phyloP scores from a whole-genome alignment of 37 sponge, comb jelly and placozoan species.

The Corticium candelabrum region DNA sequence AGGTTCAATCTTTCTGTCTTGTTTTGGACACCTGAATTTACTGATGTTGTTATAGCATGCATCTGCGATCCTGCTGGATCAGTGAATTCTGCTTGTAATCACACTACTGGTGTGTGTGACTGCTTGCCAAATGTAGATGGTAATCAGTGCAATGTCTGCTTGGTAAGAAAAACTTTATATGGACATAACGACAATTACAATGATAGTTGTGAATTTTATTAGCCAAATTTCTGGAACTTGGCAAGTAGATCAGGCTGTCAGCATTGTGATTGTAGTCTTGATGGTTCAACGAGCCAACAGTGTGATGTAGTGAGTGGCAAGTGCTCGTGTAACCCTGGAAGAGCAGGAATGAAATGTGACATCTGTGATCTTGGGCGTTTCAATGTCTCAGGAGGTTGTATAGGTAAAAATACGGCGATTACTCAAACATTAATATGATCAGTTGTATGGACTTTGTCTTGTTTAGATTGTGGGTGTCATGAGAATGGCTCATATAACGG shows the following conservation, averaged over 20 bases:
- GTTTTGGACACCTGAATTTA: neutral
- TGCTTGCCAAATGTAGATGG: neutral
- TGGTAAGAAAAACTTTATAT: too few relatives aligned
- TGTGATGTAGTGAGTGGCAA: too few relatives aligned
- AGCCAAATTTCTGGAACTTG: too few relatives aligned
- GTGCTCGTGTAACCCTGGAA: neutral
- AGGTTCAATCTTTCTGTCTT: neutral
- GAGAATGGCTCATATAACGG: neutral
- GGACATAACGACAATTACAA: too few relatives aligned
- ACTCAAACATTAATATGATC: too few relatives aligned
- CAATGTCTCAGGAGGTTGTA: too few relatives aligned
- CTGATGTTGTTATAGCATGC: neutral
- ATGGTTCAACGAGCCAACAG: too few relatives aligned
- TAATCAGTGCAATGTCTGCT: neutral
- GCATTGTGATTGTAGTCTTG: too few relatives aligned
- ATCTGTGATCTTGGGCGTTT: neutral
- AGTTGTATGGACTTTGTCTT: too few relatives aligned
- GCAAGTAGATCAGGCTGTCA: too few relatives aligned
- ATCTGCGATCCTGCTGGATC: neutral
- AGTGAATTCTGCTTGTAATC: neutral
- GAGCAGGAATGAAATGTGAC: neutral
- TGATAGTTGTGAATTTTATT: too few relatives aligned
- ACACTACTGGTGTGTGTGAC: neutral
- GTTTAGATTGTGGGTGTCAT: neutral
- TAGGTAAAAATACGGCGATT: too few relatives aligned